Conservation (phyloP, 2,888 invertebrate genomes). For the Drosophila maculinotata region DNA sequence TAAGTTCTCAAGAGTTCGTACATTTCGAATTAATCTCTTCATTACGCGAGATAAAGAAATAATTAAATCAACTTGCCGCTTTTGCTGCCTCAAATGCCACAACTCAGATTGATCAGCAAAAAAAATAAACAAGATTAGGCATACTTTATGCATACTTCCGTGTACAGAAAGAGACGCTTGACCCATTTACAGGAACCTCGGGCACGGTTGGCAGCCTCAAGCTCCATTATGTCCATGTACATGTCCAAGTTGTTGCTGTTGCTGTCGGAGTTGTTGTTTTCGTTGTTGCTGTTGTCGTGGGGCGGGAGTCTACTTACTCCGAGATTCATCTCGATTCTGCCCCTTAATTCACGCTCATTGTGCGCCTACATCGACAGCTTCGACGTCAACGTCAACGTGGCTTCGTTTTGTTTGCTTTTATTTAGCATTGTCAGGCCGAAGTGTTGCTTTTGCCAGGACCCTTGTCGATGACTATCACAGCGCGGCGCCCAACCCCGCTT, state of each 20-base stretch:
- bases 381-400: constrained; percentile 7
- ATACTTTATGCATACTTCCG: constrained; percentile 66
- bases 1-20: no score
- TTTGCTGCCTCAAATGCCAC: constrained; percentile 8
- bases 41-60: neutral
- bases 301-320: constrained; percentile 21
- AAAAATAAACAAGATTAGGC: constrained; percentile 61
- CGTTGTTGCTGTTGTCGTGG: constrained; percentile 6
- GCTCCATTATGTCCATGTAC: constrained; percentile 59
- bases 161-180: constrained; percentile 50
- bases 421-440: constrained; percentile 67
- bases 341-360: constrained; percentile 78
- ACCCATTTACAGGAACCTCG: constrained; percentile 55
- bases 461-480: constrained; percentile 67
- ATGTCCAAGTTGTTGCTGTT: constrained; percentile 37
- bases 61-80: constrained; percentile 33
- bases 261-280: constrained; percentile 3
- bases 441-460: constrained; percentile 56
- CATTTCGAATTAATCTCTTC: no score
- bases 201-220: constrained; percentile 26
- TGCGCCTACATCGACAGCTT: constrained; percentile 60
- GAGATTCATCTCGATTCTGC: constrained; percentile 65
- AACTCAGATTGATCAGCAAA: constrained; percentile 52
- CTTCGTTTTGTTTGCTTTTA: constrained; percentile 36
- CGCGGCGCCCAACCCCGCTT: constrained; percentile 40